Base-by-base conservation (phyloP, 1,140 invertebrate species). In the Neodiprion fabricii region DNA sequence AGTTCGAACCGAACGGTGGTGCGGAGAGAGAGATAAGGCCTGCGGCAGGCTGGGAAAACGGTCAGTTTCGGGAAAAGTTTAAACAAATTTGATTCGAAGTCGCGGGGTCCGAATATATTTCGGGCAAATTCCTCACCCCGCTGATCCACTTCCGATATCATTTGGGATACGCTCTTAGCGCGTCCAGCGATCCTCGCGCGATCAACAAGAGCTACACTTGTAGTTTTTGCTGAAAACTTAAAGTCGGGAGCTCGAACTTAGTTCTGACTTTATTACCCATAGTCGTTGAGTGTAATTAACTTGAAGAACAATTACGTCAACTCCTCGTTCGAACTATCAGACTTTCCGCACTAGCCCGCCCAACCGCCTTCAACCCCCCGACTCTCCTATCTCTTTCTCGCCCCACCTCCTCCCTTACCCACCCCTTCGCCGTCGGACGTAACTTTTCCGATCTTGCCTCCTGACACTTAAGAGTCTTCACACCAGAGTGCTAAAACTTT, bases 371-470 rank as follows among this genome's bases (percentile, higher is more conserved):
- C 28, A 40, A 40, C 28, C 28, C 28, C 28, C 28, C 28, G 4
- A 40, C 28, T 40, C 28, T 40, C 28, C 28, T 40, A 40, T 40
- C 53, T 14, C 53, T 17, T 61, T 61, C 53, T n/a, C 53, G 8
- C 0, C 11, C 53, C n/a, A 17, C 53, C 4, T 61, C 9, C 9
- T 17, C 53, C n/a, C 7, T 61, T 17, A 61, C 11, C 53, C 53
- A 12, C n/a, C n/a, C 28, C 5, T 5, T 40, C 28, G 1, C 28
- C 28, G 1, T 40, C 28, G 28, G 28, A 40, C 28, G 2, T 61
- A 61, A 61, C 53, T 61, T 61, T 61, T 61, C 53, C 53, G 53
- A 61, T 61, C 53, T 61, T n/a, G 53, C 53, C 53, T 61, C 53
- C 11, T 61, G 53, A 61, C 53, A 61, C 53, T 61, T 17, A 40